Conservation (phyloP, 2,113 vertebrate genomes). For the Trogon melanurus region DNA sequence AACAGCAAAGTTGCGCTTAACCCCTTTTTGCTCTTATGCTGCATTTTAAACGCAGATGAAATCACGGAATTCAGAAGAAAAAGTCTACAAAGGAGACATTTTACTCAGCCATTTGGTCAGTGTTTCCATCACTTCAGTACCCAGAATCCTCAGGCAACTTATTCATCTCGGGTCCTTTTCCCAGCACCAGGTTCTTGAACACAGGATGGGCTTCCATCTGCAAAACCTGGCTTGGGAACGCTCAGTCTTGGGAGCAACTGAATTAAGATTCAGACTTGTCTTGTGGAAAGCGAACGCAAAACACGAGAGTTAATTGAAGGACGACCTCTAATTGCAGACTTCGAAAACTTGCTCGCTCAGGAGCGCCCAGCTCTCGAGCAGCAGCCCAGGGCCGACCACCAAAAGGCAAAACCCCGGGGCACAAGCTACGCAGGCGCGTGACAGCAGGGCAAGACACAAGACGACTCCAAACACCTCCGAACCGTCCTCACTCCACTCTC, state of each 20-base stretch:
- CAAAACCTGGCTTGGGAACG: neutral
- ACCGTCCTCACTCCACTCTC: neutral
- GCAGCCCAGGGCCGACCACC: neutral
- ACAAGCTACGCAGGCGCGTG: accelerated
- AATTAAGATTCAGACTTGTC: neutral
- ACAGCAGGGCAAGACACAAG: neutral
- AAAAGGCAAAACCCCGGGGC: accelerated
- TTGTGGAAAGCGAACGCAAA: neutral
- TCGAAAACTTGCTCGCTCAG: neutral
- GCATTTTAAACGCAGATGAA: slow-evolving; percentile 29
- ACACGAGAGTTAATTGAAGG: accelerated
- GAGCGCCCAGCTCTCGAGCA: neutral
- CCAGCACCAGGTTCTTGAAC: slow-evolving; percentile 1
- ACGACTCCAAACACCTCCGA: neutral
- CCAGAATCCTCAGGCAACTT: slow-evolving; percentile 45
- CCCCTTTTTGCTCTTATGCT: slow-evolving; percentile 24
- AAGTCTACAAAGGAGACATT: slow-evolving; percentile 54
- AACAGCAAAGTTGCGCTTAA: slow-evolving; percentile 57
- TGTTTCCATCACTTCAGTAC: slow-evolving; percentile 68
- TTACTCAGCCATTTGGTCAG: slow-evolving; percentile 36
- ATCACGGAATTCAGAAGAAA: slow-evolving; percentile 46
- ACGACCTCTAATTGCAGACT: neutral
- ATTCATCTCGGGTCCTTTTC: neutral
- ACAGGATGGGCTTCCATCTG: neutral
- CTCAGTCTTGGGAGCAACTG: neutral